Conservation (phyloP, 1,140 invertebrate genomes). For the Zaprionus africanus region DNA sequence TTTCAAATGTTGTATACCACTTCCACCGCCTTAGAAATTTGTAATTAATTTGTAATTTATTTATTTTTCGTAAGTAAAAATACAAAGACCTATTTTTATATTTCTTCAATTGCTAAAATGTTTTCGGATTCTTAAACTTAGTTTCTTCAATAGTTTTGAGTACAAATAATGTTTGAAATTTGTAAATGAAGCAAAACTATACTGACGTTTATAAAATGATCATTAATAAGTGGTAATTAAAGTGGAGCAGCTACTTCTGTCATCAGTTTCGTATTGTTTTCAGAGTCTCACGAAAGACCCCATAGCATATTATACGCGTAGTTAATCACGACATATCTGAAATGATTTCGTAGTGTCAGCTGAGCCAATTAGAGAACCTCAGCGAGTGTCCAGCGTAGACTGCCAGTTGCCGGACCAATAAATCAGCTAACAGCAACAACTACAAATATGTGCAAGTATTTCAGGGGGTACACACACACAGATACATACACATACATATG, state of each 20-base stretch:
- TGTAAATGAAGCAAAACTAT: not conserved
- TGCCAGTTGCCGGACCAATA: constrained; percentile 40
- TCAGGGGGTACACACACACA: constrained; percentile 31
- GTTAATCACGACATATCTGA: constrained; percentile 9
- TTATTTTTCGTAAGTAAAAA: no score
- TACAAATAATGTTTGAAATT: not conserved
- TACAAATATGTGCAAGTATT: constrained; percentile 74
- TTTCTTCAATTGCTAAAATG: no score
- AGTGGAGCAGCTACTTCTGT: not conserved
- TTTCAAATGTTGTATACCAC: not conserved
- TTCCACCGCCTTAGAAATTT: no score
- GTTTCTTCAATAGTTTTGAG: no score
- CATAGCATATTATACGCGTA: not conserved
- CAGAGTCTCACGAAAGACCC: not conserved
- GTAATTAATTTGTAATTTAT: no score
- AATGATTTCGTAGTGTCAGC: constrained; percentile 5
- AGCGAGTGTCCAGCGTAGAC: constrained; percentile 6
- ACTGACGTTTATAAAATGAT: not conserved
- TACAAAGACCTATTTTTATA: no score
- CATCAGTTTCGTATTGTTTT: not conserved
- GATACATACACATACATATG: not conserved
- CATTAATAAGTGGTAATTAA: not conserved
- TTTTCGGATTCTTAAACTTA: no score
- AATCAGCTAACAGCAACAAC: constrained; percentile 57
- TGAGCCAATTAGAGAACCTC: constrained; percentile 36